phyloP scores from a whole-genome alignment of 2,113 vertebrate genomes.

The Caranx ignobilis region DNA sequence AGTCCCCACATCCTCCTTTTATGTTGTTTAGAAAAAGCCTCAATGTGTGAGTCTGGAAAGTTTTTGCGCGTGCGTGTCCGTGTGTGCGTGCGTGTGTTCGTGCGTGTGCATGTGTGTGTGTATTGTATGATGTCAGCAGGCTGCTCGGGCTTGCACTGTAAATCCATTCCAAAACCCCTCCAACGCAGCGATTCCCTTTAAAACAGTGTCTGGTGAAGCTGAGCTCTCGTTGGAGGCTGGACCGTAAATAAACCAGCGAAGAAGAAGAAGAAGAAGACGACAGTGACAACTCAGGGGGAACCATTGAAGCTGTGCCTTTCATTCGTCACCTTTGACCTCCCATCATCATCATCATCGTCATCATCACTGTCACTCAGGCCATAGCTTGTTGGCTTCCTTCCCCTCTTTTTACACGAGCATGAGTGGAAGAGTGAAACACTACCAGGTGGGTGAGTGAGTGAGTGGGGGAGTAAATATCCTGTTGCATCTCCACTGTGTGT shows the following conservation, averaged over 20 bases:
- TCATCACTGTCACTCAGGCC: constrained; percentile 27
- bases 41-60: constrained; percentile 22
- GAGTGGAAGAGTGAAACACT: constrained; percentile 10
- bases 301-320: constrained; percentile 83
- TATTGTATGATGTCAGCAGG: constrained; percentile 76
- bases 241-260: not conserved
- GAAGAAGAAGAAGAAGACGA: constrained; percentile 17
- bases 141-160: constrained; percentile 53
- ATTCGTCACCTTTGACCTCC: constrained; percentile 65
- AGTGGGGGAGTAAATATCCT: constrained; percentile 7
- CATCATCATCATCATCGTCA: constrained; percentile 17
- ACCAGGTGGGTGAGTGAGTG: too few relatives aligned
- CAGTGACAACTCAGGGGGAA: constrained; percentile 82
- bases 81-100: not conserved
- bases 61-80: not conserved
- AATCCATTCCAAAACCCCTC: constrained; percentile 57
- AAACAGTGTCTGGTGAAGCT: constrained; percentile 61
- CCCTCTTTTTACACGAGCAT: not conserved
- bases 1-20: constrained; percentile 30
- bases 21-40: constrained; percentile 55
- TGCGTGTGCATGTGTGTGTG: constrained; percentile 1
- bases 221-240: constrained; percentile 29
- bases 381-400: not conserved
- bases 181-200: constrained; percentile 80
- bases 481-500: constrained; percentile 19